Evolutionary conservation across 2,888 invertebrate species (phyloP).

Genomic region (Andrena bicolor): DNA sequence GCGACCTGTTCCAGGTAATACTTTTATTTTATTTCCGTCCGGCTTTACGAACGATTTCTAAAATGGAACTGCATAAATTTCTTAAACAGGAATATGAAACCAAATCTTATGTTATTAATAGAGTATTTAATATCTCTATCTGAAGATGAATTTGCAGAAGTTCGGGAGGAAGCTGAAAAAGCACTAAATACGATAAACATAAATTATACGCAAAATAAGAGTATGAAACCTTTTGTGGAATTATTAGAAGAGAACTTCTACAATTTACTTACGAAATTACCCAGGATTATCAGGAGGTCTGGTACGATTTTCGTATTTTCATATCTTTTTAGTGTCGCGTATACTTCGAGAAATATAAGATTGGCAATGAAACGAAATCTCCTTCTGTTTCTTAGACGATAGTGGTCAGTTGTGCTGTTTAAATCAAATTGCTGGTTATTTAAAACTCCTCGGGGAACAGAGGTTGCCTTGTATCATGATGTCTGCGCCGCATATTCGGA

Average conservation of each 20-base stretch:
- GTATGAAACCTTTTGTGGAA: constrained; percentile 86
- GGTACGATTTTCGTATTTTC: constrained; percentile 68
- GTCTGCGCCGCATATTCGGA: constrained; percentile 86
- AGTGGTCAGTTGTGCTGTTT: constrained; percentile 88
- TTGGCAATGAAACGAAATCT: background rate
- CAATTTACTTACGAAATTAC: constrained; percentile 87
- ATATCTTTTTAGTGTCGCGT: background rate
- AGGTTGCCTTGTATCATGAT: constrained; percentile 87
- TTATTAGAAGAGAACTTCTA: constrained; percentile 88
- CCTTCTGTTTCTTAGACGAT: constrained; percentile 85
- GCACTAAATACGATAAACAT: constrained; percentile 84
- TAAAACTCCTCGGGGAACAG: constrained; percentile 87
- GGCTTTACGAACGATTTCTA: constrained; percentile 28
- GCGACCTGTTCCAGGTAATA: constrained; percentile 87
- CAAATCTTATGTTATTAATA: constrained; percentile 87
- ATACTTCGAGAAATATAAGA: background rate
- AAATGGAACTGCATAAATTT: constrained; percentile 25
- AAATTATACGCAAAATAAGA: constrained; percentile 81
- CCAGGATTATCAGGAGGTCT: constrained; percentile 87
- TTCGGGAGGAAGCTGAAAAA: constrained; percentile 84
- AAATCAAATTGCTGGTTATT: constrained; percentile 89
- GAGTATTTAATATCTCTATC: constrained; percentile 90
- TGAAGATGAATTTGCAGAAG: constrained; percentile 88
- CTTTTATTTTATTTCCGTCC: constrained; percentile 42
- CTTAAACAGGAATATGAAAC: constrained; percentile 87